Evolutionary conservation across 2,888 invertebrate genomes (phyloP), one percentile per base, ranked within the genome.

Genomic region (Lasius fuliginosus): DNA sequence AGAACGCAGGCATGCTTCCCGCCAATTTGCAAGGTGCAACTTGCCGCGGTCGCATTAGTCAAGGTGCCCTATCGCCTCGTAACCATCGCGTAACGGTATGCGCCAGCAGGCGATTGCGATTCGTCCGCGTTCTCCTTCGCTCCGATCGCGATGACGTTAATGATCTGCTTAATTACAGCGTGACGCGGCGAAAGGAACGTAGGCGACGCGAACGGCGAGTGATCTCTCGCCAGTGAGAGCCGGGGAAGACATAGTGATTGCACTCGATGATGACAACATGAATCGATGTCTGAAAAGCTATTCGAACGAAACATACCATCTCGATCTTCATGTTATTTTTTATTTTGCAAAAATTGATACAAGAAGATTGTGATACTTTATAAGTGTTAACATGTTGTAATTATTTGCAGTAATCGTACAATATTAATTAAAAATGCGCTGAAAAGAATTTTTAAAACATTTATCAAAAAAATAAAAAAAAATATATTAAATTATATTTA

Each of bases 1-100:
- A 75, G 64, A 67, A 65, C 68, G 65, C 69, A 84, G 82, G 82
- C 86, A 83, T 82, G 85, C 64, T 87, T 86, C 85, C 82, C 89
- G 91, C 93, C 94, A 94, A 95, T 94, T 95, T 95, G 94, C 94
- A 94, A 94, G 94, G 94, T 95, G 94, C 94, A 93, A 91, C 92
- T 81, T 46, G 90, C 67, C 82, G 86, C 76, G 92, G 90, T 93
- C 92, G 92, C 94, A 94, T 94, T 94, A 94, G 94, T 94, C 94
- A 94, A 93, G 94, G 92, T 90, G 86, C 91, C 94, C 93, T 94
- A 94, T 94, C 94, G 92, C 92, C 90, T 87, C 88, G 89, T 91
- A 92, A 92, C 92, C 93, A 94, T 94, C 94, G 93, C 93, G 92
- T 94, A 94, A 94, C 94, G 94, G 94, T 94, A 93, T 92, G 92